These are phyloP conservation scores for Bellardia pandia DNA, from an alignment of 2,888 invertebrate species.

Conservation along the genomic window DNA sequence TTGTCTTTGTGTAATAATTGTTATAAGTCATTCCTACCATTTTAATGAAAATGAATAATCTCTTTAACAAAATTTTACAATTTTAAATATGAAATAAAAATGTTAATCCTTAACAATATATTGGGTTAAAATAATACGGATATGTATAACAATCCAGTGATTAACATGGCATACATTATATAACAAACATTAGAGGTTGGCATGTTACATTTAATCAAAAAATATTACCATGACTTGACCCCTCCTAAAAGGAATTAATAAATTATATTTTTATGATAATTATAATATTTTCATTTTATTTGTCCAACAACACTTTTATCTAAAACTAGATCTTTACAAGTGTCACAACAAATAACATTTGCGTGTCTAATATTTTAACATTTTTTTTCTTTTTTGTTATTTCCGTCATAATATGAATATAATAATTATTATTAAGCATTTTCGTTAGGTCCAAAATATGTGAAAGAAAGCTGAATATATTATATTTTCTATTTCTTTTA, in stretches of 20 bases:
- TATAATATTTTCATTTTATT: not conserved
- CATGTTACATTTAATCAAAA: not conserved
- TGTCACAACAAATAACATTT: constrained; percentile 53
- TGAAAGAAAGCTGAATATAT: constrained; percentile 17
- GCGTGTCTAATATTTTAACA: constrained; percentile 53
- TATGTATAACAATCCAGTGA: not conserved
- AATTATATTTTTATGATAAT: constrained; percentile 23
- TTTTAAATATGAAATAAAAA: not conserved
- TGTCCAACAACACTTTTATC: constrained; percentile 27
- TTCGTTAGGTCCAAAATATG: constrained; percentile 32
- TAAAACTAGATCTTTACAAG: constrained; percentile 48
- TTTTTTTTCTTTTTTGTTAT: not conserved
- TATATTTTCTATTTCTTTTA: not conserved
- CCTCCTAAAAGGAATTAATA: not conserved
- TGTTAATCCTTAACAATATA: not conserved
- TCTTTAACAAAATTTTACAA: too few relatives aligned
- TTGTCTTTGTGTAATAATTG: too few relatives aligned
- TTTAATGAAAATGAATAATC: too few relatives aligned
- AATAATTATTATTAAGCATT: constrained; percentile 33
- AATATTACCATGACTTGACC: not conserved
- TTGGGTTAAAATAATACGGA: not conserved
- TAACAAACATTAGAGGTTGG: not conserved
- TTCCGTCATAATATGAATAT: not conserved
- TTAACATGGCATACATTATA: not conserved
- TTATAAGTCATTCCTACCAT: too few relatives aligned